Conservation (phyloP, 2,888 invertebrate species). For the Lepidonotus clava region DNA sequence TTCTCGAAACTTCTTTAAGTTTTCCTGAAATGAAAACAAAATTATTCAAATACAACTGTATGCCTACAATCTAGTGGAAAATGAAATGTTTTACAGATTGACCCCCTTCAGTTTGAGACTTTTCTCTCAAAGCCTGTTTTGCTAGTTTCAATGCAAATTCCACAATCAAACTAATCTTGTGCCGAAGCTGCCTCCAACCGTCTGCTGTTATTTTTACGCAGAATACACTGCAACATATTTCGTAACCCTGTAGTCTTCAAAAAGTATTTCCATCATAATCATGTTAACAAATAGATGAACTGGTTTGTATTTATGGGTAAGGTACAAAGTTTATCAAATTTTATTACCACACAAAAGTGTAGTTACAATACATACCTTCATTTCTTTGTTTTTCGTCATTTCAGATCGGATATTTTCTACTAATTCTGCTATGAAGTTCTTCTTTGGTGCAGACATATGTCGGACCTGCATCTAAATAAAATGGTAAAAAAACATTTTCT, state of each 20-base stretch:
- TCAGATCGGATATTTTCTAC: constrained; percentile 96
- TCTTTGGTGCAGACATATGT: constrained; percentile 58
- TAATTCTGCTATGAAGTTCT: constrained; percentile 89
- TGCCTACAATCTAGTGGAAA: no score
- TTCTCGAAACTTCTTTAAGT: constrained; percentile 95
- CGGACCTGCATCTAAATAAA: constrained; percentile 57
- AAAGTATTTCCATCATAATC: neutral
- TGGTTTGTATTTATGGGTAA: neutral
- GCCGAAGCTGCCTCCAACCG: no score
- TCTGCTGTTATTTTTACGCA: neutral
- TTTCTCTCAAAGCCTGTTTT: no score
- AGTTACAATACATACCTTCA: constrained; percentile 90
- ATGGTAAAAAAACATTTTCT: no score
- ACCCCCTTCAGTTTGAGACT: no score
- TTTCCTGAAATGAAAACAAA: constrained; percentile 84
- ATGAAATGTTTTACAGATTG: no score
- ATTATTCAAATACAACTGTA: neutral
- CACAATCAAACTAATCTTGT: no score
- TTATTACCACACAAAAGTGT: no score
- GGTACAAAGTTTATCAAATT: neutral
- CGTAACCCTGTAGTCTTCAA: neutral
- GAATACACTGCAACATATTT: neutral
- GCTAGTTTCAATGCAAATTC: no score
- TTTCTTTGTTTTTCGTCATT: constrained; percentile 97
- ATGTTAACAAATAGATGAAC: no score